These are phyloP conservation scores for Propithecus perrieri DNA, from an alignment of 2,797 vertebrate genomes.

Conservation along the genomic window DNA sequence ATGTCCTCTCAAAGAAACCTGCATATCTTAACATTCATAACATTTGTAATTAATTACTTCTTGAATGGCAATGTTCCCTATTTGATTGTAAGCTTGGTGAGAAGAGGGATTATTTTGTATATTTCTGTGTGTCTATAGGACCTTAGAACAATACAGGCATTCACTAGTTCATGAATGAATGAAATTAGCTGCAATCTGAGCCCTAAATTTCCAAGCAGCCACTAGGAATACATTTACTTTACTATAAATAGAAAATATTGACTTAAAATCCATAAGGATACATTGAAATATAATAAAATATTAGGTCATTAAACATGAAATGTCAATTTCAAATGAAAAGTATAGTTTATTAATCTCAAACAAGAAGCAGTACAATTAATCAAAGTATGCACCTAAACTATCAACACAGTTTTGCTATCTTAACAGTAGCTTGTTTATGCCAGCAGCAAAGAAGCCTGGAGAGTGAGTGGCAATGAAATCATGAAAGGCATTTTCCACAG, in stretches of 20 bases:
- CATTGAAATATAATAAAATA: conserved; percentile 28
- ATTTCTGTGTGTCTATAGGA: neutral
- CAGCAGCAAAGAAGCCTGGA: no score
- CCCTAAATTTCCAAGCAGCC: neutral
- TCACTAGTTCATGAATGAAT: neutral
- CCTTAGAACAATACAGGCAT: neutral
- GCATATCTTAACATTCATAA: neutral
- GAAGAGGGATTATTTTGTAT: neutral
- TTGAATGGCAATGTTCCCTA: neutral
- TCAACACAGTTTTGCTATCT: no score
- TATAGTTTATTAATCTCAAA: no score
- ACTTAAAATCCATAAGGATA: neutral
- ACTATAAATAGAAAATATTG: neutral
- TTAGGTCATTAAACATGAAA: no score
- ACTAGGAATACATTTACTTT: neutral
- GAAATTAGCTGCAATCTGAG: neutral
- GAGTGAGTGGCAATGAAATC: no score
- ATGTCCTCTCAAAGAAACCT: conserved; percentile 8
- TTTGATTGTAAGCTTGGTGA: neutral
- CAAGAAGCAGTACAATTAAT: no score
- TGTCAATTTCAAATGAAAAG: no score
- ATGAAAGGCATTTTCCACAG: no score
- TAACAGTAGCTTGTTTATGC: no score
- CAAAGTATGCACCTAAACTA: no score
- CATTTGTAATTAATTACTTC: neutral